Evolutionary conservation across 2,113 vertebrate genomes (phyloP).

Genomic region (Mus spicilegus): DNA sequence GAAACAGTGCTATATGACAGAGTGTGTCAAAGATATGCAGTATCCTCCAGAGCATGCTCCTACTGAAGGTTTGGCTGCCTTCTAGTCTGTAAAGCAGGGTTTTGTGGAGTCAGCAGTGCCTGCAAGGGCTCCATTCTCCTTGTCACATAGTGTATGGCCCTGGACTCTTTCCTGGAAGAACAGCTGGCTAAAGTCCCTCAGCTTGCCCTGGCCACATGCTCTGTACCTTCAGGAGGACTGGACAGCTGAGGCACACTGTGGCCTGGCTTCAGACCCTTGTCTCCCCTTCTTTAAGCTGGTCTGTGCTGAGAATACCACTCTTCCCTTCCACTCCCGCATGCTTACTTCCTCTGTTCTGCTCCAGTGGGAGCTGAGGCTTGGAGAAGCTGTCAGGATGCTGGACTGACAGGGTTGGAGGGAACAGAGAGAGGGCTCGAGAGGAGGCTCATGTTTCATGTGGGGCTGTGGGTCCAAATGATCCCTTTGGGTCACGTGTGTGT

Average conservation of each 20-base stretch:
- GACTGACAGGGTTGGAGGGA: neutral
- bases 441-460: neutral
- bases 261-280: neutral
- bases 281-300: neutral
- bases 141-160: neutral
- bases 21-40: neutral
- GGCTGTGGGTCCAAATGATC: neutral
- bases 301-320: accelerated
- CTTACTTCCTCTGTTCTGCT: no score
- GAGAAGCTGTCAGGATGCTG: neutral
- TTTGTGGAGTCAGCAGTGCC: neutral
- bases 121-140: neutral
- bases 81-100: neutral
- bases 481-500: neutral
- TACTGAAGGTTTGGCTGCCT: neutral
- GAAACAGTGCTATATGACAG: neutral
- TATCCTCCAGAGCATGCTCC: accelerated
- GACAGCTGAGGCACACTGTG: accelerated
- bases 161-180: neutral
- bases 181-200: neutral
- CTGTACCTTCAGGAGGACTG: neutral
- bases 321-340: accelerated
- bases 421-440: no score
- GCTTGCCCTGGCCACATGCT: accelerated
- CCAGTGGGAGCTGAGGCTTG: accelerated